phyloP scores from a whole-genome alignment of 2,888 invertebrate species.

The Cephalotes varians region DNA sequence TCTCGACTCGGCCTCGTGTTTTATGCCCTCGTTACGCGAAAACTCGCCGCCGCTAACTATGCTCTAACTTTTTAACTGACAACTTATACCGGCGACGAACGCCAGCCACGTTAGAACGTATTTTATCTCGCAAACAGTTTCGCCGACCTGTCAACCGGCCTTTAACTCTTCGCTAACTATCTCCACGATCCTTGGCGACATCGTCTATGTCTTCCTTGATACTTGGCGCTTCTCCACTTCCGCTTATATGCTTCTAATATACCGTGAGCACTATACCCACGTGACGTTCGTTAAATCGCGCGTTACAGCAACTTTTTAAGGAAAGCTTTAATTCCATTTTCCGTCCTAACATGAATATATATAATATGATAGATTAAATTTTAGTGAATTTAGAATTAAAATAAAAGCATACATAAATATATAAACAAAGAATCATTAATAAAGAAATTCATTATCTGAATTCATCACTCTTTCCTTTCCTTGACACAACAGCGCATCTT shows the following conservation, averaged over 20 bases:
- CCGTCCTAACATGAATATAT: background rate
- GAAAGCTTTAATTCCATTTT: background rate
- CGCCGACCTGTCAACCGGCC: conserved; percentile 34
- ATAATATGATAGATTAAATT: background rate
- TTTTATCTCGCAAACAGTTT: conserved; percentile 51
- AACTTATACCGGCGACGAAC: conserved; percentile 50
- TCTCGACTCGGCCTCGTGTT: conserved; percentile 33
- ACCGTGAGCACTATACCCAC: conserved; percentile 5
- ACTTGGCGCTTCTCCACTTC: conserved; percentile 28
- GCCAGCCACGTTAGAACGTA: conserved; percentile 12
- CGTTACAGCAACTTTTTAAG: background rate
- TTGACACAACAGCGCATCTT: background rate
- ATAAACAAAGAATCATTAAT: background rate
- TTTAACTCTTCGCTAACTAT: conserved; percentile 51
- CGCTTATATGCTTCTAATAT: conserved; percentile 25
- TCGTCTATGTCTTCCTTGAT: conserved; percentile 19
- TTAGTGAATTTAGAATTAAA: background rate
- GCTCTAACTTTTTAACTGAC: conserved; percentile 69
- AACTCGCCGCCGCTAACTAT: conserved; percentile 58
- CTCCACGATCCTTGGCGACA: conserved; percentile 26
- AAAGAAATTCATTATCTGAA: background rate
- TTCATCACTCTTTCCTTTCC: background rate
- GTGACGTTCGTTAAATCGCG: conserved; percentile 33
- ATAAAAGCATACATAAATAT: background rate
- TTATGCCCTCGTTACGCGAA: conserved; percentile 60